Conservation (phyloP, 1,140 invertebrate genomes). For the Latrodectus geometricus region DNA sequence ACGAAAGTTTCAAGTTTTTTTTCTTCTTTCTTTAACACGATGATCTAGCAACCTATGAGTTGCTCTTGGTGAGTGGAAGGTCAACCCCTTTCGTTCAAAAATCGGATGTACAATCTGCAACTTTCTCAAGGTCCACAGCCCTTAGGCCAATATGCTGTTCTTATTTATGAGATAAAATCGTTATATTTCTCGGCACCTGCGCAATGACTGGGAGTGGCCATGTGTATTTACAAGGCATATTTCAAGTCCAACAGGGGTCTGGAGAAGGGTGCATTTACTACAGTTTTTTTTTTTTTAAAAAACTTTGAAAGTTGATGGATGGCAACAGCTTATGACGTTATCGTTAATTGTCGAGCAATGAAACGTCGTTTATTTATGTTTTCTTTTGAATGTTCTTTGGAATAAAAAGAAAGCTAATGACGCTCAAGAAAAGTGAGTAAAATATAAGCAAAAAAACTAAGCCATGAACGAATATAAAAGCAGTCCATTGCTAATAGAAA, state of each 20-base stretch:
- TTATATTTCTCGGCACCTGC: slow-evolving; percentile 9
- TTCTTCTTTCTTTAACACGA: neutral
- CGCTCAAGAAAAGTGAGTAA: neutral
- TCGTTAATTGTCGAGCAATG: slow-evolving; percentile 20
- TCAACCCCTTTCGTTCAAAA: slow-evolving; percentile 34
- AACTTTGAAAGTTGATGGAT: slow-evolving; percentile 14
- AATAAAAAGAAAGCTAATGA: neutral
- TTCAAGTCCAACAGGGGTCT: slow-evolving; percentile 14
- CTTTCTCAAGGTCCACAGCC: slow-evolving; percentile 52
- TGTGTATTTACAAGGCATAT: slow-evolving; percentile 7
- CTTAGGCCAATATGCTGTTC: neutral
- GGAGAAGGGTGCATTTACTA: neutral
- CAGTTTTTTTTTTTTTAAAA: neutral
- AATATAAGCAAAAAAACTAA: neutral
- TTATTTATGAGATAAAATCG: slow-evolving; percentile 23
- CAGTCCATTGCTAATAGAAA: neutral
- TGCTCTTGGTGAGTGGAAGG: slow-evolving; percentile 22
- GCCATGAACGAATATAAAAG: slow-evolving; percentile 26
- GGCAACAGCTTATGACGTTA: slow-evolving; percentile 34
- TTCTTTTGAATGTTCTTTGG: slow-evolving; percentile 1
- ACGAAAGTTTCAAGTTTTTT: neutral
- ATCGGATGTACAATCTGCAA: slow-evolving; percentile 8
- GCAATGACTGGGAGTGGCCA: slow-evolving; percentile 31
- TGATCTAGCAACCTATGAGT: slow-evolving; percentile 22
- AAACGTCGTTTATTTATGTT: slow-evolving; percentile 16